phyloP scores from a whole-genome alignment of 2,113 vertebrate species.

The Haplotaxodon microlepis region DNA sequence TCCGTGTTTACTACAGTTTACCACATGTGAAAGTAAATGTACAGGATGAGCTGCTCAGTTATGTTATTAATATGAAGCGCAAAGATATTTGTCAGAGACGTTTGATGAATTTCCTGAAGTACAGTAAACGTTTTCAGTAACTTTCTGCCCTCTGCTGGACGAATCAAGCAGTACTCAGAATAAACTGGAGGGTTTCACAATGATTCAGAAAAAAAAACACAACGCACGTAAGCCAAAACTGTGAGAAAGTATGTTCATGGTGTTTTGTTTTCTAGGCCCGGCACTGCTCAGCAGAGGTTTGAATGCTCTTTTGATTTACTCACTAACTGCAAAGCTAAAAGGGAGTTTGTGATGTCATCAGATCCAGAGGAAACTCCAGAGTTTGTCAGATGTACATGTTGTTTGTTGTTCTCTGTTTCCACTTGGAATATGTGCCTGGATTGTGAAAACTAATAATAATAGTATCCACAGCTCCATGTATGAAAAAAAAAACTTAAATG shows the following conservation, averaged over 20 bases:
- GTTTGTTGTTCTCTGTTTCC: neutral
- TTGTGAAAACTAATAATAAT: neutral
- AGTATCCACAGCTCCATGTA: neutral
- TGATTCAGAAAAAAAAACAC: neutral
- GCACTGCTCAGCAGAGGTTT: neutral
- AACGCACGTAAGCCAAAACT: fast-evolving
- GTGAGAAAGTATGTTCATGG: fast-evolving
- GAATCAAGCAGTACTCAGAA: neutral
- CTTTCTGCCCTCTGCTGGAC: neutral
- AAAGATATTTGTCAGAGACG: neutral
- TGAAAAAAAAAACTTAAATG: neutral
- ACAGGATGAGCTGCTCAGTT: neutral
- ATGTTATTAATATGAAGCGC: neutral
- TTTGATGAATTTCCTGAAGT: neutral
- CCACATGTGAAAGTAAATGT: fast-evolving
- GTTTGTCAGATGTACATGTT: neutral
- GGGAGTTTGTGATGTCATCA: neutral
- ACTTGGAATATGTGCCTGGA: fast-evolving
- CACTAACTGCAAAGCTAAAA: neutral
- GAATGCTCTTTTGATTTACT: neutral
- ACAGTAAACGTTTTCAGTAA: neutral
- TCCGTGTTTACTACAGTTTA: neutral
- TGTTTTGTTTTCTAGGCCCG: neutral
- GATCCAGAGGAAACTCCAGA: neutral
- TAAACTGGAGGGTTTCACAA: neutral